These are phyloP conservation scores for Notarius lentiginosus DNA, from an alignment of 2,113 vertebrate species.

Conservation along the genomic window DNA sequence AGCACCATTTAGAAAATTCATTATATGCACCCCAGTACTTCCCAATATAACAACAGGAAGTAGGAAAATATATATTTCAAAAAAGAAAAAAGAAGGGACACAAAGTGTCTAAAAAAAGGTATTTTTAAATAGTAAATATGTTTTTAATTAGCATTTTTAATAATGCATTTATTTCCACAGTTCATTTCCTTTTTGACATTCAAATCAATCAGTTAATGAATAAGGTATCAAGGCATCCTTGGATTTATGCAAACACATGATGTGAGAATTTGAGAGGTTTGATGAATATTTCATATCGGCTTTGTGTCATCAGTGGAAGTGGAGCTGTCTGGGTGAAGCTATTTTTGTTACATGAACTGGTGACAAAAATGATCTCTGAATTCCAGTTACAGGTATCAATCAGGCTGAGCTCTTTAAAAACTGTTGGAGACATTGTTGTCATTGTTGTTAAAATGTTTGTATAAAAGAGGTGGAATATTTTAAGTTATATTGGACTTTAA, in stretches of 20 bases:
- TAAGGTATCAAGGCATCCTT: conserved; percentile 29
- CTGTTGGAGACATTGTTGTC: not conserved
- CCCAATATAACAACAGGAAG: not conserved
- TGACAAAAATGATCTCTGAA: conserved; percentile 22
- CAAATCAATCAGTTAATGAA: conserved; percentile 29
- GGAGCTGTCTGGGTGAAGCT: conserved; percentile 25
- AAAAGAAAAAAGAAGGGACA: not conserved
- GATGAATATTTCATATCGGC: conserved; percentile 40
- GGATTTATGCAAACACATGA: conserved; percentile 19
- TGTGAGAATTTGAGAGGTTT: conserved; percentile 30
- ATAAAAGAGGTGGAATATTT: not conserved
- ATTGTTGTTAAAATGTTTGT: not conserved
- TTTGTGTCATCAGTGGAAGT: conserved; percentile 36
- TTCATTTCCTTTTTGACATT: conserved; percentile 1
- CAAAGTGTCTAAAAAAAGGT: not conserved
- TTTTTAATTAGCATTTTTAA: conserved; percentile 5
- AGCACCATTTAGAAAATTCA: not conserved
- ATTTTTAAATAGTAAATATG: not conserved
- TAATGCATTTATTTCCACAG: conserved; percentile 19
- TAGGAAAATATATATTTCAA: not conserved
- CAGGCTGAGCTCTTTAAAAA: conserved; percentile 7
- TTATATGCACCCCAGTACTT: not conserved
- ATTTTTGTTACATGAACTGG: conserved; percentile 11
- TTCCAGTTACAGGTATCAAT: conserved; percentile 14
- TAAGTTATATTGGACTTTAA: not conserved